These are phyloP conservation scores for Sebastes trivittatus DNA, from an alignment of 2,797 vertebrate species.

Conservation along the genomic window DNA sequence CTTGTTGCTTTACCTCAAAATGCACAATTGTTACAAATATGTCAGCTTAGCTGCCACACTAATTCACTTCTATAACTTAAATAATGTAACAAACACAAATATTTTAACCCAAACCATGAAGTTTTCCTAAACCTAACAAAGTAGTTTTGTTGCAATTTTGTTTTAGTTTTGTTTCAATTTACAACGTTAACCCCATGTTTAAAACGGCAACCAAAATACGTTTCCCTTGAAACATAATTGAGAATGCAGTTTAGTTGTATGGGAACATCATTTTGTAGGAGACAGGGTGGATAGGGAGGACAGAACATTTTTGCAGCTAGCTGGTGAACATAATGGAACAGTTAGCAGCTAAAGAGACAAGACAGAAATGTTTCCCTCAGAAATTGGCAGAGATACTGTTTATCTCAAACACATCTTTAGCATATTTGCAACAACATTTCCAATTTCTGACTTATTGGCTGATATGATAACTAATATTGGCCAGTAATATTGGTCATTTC, in stretches of 20 bases:
- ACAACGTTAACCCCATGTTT: background rate
- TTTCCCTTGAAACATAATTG: background rate
- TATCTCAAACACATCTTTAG: background rate
- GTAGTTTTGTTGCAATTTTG: background rate
- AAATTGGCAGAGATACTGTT: background rate
- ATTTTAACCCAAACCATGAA: background rate
- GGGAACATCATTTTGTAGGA: background rate
- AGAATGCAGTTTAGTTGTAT: background rate
- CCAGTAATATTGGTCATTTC: background rate
- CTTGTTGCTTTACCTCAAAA: no score
- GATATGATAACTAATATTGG: background rate
- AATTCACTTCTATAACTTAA: no score
- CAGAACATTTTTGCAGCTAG: background rate
- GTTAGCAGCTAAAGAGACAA: background rate
- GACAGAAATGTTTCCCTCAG: no score
- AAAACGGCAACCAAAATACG: background rate
- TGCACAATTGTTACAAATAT: no score
- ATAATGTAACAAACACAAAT: no score
- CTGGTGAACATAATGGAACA: background rate
- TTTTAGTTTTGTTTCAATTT: background rate
- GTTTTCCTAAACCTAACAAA: background rate
- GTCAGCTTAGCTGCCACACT: no score
- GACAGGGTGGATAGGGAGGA: background rate
- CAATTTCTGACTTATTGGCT: background rate
- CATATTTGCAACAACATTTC: background rate